Evolutionary conservation across 2,797 vertebrate genomes (phyloP).

Genomic region (Harpagifer antarcticus): DNA sequence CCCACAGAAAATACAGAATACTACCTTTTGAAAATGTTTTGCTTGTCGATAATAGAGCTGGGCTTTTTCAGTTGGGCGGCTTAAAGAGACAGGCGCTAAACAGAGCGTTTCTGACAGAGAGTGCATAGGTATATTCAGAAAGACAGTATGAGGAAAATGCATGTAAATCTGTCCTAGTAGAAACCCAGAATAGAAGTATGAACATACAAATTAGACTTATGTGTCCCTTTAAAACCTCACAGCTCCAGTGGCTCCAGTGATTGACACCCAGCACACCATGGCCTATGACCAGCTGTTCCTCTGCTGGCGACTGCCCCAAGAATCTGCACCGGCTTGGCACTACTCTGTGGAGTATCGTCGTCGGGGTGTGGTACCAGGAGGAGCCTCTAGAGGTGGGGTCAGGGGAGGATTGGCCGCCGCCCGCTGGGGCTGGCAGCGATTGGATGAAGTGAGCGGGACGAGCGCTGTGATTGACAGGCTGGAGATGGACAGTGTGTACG

Average conservation of each 20-base stretch:
- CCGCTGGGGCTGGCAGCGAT: constrained; percentile 92
- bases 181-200: too few relatives aligned
- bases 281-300: constrained; percentile 98
- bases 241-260: constrained; percentile 94
- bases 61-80: too few relatives aligned
- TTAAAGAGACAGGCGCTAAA: too few relatives aligned
- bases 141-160: too few relatives aligned
- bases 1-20: too few relatives aligned
- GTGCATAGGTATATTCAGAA: too few relatives aligned
- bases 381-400: constrained; percentile 85
- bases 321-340: constrained; percentile 93
- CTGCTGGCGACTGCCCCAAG: constrained; percentile 93
- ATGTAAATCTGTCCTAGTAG: too few relatives aligned
- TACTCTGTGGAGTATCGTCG: constrained; percentile 95
- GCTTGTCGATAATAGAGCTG: too few relatives aligned
- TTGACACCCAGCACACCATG: constrained; percentile 95
- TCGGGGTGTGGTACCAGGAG: constrained; percentile 85
- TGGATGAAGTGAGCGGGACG: constrained; percentile 91
- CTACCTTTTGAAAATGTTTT: too few relatives aligned
- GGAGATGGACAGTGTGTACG: constrained; percentile 94
- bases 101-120: too few relatives aligned
- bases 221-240: constrained; percentile 22
- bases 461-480: constrained; percentile 92
- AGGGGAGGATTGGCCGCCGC: constrained; percentile 87
- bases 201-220: too few relatives aligned